phyloP scores from a whole-genome alignment of 2,113 vertebrate genomes.

The Morone chrysops region DNA sequence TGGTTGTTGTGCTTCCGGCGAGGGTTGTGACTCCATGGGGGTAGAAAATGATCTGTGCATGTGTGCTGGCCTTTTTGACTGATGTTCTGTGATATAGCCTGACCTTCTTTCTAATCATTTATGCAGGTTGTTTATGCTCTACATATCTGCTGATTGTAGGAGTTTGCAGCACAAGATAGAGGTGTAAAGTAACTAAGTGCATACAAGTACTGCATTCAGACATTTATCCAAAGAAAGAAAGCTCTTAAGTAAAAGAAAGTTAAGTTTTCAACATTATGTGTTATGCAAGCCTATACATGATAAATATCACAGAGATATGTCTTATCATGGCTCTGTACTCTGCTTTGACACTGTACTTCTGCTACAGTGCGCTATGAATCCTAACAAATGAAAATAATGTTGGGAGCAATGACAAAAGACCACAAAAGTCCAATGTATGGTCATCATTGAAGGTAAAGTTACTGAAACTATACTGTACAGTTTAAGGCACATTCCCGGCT shows the following conservation, averaged over 20 bases:
- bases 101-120: too few relatives aligned
- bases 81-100: background rate
- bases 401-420: background rate
- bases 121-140: too few relatives aligned
- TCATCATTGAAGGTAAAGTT: background rate
- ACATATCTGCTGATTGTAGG: too few relatives aligned
- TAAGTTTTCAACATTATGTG: background rate
- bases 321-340: background rate
- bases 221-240: too few relatives aligned
- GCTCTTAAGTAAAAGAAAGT: too few relatives aligned
- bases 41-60: background rate
- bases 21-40: background rate
- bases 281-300: background rate
- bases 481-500: background rate
- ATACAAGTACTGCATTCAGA: background rate
- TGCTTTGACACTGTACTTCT: background rate
- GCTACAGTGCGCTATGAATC: background rate
- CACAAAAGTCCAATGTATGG: background rate
- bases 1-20: slow-evolving; percentile 11
- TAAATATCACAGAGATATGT: background rate
- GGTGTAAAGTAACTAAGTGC: too few relatives aligned
- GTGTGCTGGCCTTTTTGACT: background rate
- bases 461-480: background rate
- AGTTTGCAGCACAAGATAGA: too few relatives aligned
- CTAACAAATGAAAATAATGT: background rate